A percentile compares a stretch with the other conserved stretches of the same genome.
phyloP scores from a whole-genome alignment of 2,797 vertebrate species.

The Aphelocoma californica region DNA sequence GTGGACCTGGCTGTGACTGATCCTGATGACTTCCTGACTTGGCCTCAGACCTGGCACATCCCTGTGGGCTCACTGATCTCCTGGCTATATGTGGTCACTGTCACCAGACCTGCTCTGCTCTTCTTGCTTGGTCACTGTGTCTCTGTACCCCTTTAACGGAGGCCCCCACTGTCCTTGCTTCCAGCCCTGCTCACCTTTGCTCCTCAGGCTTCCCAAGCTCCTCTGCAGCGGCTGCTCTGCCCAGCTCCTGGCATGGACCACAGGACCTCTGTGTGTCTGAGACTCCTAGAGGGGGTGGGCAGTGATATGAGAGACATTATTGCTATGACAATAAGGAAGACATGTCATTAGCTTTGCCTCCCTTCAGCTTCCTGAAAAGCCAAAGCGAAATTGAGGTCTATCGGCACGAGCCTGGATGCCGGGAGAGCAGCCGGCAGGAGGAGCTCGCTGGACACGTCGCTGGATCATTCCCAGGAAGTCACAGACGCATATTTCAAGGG shows the following conservation, averaged over 20 bases:
- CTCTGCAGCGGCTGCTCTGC: background rate
- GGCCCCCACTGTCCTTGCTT: background rate
- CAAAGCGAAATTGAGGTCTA: accelerated
- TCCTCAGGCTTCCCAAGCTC: background rate
- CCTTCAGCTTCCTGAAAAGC: background rate
- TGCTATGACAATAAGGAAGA: background rate
- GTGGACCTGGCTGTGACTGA: background rate
- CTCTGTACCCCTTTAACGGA: background rate
- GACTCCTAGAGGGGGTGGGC: background rate
- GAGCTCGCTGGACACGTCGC: conserved; percentile 28
- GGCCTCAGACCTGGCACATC: background rate
- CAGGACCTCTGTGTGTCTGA: background rate
- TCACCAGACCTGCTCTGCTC: background rate
- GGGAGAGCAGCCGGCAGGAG: conserved; percentile 51
- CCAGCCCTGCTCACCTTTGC: background rate
- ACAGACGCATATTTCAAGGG: background rate
- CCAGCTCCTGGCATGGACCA: accelerated
- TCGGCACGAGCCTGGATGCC: background rate
- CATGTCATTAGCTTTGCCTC: background rate
- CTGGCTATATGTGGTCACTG: background rate
- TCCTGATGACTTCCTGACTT: background rate
- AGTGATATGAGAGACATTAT: accelerated
- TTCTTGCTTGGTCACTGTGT: background rate
- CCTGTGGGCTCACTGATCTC: background rate
- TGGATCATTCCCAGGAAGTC: background rate